Base-by-base conservation (phyloP, 2,113 vertebrate genomes). In the Piaya cayana region DNA sequence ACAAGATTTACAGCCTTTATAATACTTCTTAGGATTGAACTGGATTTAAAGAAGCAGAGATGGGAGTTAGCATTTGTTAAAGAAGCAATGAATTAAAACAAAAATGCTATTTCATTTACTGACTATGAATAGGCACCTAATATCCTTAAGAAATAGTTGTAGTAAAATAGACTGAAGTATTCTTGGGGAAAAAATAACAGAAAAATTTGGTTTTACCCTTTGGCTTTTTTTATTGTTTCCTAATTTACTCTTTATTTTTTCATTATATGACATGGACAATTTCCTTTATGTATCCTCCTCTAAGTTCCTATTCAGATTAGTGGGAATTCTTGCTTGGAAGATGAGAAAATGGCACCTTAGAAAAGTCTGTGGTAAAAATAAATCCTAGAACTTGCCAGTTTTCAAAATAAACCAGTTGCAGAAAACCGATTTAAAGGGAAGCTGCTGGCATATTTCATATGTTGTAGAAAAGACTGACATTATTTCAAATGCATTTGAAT, bases 1-100 rank as follows among this genome's bases (percentile, higher is more conserved):
- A 95, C 47, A 93, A 98, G 98, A 98, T 98, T 98, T 98, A 98
- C 96, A 92, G 95, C 95, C 94, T 95, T 92, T 92, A 96, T 95
- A 92, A 83, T 97, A 81, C 97, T 97, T 98, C 97, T 97, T 96
- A 94, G 96, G 94, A 90, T 94, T 95, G 93, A 96, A 96, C 29
- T 96, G 97, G 97, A 96, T 97, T 97, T 97, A 94, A 97, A 97
- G 96, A 90, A 96, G 90, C 78, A 95, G 94, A 92, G 67, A 96
- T 74, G 85, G 83, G 81, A 96, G 67, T 90, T 88, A 86, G 94
- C 93, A 74, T 93, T 97, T 82, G 75, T 53, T 97, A 95, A 96
- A 97, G 96, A 93, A 95, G 92, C 86, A 26, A 69, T 91, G 95
- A 97, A 94, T 94, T 88, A 86, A 85, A 95, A 91, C 72, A 96